phyloP scores from a whole-genome alignment of 2,797 vertebrate species.

The Sphenopsis melanotis region DNA sequence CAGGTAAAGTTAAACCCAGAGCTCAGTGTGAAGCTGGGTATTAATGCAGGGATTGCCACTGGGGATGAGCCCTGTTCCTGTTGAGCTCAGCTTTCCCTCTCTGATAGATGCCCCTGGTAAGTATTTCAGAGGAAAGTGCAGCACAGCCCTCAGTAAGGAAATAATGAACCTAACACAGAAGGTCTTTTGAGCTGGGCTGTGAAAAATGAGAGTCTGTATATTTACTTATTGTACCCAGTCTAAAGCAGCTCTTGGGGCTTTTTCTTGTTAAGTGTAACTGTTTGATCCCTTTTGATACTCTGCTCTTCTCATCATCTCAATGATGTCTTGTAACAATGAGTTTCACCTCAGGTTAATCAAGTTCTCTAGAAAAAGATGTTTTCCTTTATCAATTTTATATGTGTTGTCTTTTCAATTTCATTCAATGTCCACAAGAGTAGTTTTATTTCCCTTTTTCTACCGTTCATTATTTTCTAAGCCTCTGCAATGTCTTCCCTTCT shows the following conservation, averaged over 20 bases:
- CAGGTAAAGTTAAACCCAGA: neutral
- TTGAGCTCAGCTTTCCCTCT: neutral
- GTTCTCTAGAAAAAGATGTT: neutral
- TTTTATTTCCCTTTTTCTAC: neutral
- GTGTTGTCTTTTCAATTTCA: neutral
- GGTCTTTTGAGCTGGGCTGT: neutral
- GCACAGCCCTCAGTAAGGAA: neutral
- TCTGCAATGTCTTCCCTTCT: neutral
- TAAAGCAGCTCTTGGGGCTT: neutral
- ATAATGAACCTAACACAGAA: neutral
- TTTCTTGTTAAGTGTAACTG: neutral
- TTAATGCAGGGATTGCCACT: neutral
- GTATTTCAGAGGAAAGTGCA: neutral
- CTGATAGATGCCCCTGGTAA: neutral
- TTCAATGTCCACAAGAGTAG: neutral
- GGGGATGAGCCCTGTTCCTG: neutral
- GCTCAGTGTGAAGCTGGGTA: neutral
- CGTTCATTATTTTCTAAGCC: neutral
- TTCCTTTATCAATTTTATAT: neutral
- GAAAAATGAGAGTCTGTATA: neutral
- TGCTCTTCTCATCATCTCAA: neutral
- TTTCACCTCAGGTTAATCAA: slow-evolving; percentile 13
- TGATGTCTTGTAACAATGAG: neutral
- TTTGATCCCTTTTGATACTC: neutral
- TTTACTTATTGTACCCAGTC: neutral